phyloP scores from a whole-genome alignment of 2,113 vertebrate species.

The Pluvianellus socialis region DNA sequence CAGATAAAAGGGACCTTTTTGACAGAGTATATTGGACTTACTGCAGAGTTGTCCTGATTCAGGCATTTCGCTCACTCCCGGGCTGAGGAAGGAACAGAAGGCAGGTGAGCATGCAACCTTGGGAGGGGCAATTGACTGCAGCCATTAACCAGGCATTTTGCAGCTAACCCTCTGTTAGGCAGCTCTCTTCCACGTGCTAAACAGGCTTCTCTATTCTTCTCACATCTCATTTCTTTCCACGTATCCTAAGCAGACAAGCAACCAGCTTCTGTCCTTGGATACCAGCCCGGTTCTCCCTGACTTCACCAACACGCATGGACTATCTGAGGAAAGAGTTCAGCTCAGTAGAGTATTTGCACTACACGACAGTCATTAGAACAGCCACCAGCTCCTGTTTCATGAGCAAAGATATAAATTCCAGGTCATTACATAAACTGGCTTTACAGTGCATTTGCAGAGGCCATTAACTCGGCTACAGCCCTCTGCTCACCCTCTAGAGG shows the following conservation, averaged over 20 bases:
- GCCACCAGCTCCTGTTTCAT: neutral
- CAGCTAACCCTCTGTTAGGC: neutral
- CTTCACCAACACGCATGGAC: neutral
- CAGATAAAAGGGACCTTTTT: neutral
- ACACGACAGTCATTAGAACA: neutral
- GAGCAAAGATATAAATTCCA: slow-evolving; percentile 1
- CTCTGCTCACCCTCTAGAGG: neutral
- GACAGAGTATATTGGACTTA: neutral
- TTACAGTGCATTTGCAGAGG: neutral
- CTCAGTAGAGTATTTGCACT: neutral
- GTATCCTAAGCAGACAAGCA: neutral
- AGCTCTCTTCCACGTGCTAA: neutral
- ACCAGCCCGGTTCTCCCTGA: neutral
- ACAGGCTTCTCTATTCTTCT: slow-evolving; percentile 9
- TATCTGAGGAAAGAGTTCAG: neutral
- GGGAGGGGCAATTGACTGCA: neutral
- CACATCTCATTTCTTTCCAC: neutral
- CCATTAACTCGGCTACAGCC: neutral
- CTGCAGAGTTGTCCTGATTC: neutral
- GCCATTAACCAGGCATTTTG: neutral
- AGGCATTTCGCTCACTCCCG: neutral
- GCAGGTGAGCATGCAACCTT: neutral
- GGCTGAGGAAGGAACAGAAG: neutral
- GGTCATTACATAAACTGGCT: slow-evolving; percentile 6
- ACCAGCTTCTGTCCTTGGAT: neutral